phyloP scores from a whole-genome alignment of 2,113 vertebrate genomes.

The Anarhynchus alexandrinus region DNA sequence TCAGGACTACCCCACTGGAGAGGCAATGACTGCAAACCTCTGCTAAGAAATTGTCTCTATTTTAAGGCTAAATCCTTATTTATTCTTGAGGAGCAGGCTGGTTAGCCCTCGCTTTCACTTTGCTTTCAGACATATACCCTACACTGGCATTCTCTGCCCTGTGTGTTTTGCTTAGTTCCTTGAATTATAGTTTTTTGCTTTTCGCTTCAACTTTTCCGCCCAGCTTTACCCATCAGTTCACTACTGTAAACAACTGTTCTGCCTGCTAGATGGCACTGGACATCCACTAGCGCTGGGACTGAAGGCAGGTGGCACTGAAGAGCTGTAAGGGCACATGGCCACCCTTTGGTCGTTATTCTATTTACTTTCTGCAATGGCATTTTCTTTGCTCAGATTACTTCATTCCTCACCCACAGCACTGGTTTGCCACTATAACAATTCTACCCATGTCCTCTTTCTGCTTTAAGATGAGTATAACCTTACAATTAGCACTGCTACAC shows the following conservation, averaged over 20 bases:
- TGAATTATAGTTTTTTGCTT: background rate
- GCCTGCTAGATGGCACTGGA: slow-evolving; percentile 69
- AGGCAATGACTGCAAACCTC: background rate
- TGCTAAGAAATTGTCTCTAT: background rate
- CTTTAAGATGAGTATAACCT: background rate
- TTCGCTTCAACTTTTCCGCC: background rate
- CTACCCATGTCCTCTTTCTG: background rate
- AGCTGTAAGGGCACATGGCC: slow-evolving; percentile 24
- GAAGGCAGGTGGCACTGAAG: slow-evolving; percentile 57
- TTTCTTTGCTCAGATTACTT: slow-evolving; percentile 50
- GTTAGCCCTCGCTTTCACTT: background rate
- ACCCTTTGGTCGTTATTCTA: slow-evolving; percentile 16
- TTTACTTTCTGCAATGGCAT: slow-evolving; percentile 50
- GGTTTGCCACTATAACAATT: background rate
- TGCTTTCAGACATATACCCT: background rate
- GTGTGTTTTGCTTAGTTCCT: background rate
- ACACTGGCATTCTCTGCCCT: background rate
- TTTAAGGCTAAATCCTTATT: background rate
- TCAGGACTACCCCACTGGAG: background rate
- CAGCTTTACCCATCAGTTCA: background rate
- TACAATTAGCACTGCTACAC: background rate
- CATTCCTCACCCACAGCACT: background rate
- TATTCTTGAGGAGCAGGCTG: background rate
- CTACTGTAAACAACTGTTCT: slow-evolving; percentile 42
- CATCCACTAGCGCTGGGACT: slow-evolving; percentile 19